Evolutionary conservation across 1,140 invertebrate species (phyloP).

Genomic region (Babylonia areolata): DNA sequence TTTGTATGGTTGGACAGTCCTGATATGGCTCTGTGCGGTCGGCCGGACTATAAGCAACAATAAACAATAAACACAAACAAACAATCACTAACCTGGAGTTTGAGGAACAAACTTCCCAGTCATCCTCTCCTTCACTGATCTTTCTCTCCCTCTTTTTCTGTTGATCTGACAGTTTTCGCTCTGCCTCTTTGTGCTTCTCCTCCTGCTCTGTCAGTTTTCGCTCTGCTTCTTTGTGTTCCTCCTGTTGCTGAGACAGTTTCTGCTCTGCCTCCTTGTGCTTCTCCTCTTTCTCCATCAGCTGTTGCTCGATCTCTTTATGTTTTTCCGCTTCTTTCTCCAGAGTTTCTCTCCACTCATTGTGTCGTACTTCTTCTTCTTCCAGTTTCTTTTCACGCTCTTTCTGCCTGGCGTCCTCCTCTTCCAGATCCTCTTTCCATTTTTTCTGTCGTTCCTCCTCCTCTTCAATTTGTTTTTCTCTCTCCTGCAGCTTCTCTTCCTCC

Average conservation of each 20-base stretch:
- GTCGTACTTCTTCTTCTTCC: neutral
- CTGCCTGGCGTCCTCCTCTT: neutral
- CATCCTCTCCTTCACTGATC: neutral
- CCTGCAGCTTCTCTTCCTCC: neutral
- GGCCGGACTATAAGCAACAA: too few relatives aligned
- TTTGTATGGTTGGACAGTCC: too few relatives aligned
- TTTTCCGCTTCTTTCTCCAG: neutral
- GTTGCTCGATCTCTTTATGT: neutral
- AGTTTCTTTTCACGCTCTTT: neutral
- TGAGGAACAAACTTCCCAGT: neutral
- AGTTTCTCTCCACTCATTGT: neutral
- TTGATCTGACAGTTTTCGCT: neutral
- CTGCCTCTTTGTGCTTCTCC: neutral
- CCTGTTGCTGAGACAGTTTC: neutral
- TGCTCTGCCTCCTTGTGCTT: neutral
- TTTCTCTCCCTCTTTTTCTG: neutral
- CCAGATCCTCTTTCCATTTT: neutral
- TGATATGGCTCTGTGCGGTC: too few relatives aligned
- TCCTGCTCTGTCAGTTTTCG: neutral
- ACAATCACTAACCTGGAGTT: neutral
- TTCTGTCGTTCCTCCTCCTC: neutral
- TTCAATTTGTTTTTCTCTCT: neutral
- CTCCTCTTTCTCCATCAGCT: neutral
- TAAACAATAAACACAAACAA: conserved; percentile 1
- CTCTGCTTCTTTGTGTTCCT: neutral